A percentile compares a stretch with the other conserved stretches of the same genome.
These are phyloP conservation scores for Neomonachus schauinslandi DNA, from an alignment of 2,113 vertebrate species.

Conservation along the genomic window DNA sequence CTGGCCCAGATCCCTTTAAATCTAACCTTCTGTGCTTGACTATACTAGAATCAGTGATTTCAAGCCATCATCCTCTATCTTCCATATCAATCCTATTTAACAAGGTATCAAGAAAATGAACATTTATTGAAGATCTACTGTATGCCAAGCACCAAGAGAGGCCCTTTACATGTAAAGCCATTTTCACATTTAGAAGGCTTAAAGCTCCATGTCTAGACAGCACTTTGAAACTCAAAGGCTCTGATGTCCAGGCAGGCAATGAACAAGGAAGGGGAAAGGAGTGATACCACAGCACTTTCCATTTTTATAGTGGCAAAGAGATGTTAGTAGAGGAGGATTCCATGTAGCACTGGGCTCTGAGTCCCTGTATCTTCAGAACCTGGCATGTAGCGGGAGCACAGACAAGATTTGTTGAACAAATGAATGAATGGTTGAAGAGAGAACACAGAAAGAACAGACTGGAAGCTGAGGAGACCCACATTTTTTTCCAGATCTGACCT, in stretches of 20 bases:
- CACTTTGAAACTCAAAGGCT: background rate
- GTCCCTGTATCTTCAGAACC: background rate
- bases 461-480: background rate
- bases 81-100: background rate
- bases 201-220: background rate
- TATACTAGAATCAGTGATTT: background rate
- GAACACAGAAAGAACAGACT: background rate
- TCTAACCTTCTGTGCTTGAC: background rate
- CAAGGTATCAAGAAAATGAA: background rate
- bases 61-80: background rate
- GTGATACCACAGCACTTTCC: background rate
- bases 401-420: background rate
- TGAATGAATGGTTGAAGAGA: background rate
- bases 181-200: conserved; percentile 10
- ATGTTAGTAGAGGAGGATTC: background rate
- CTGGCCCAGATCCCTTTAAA: background rate
- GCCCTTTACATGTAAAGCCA: background rate
- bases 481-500: background rate
- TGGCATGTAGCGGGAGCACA: background rate
- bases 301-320: background rate
- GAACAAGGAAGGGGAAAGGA: background rate
- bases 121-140: background rate
- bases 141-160: background rate
- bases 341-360: background rate
- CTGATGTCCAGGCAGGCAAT: background rate